A percentile compares a stretch with the other conserved stretches of the same genome.
Evolutionary conservation across 2,888 invertebrate species (phyloP).

Genomic region (Xestia ashworthii): DNA sequence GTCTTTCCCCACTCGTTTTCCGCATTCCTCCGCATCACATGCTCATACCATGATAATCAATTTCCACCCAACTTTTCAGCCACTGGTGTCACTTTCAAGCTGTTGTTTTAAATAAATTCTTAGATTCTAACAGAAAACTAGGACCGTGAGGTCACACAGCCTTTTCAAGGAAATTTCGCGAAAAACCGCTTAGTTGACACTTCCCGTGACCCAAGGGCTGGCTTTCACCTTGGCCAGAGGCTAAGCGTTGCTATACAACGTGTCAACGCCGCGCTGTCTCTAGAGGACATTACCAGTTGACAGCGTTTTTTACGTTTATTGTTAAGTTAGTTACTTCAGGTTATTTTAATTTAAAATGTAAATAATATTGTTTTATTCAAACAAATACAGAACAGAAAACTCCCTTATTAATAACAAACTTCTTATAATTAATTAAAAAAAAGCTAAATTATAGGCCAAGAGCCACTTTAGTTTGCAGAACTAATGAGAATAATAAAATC

Average conservation of each 20-base stretch:
- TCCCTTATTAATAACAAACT: neutral
- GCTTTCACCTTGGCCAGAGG: no score
- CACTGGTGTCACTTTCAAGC: neutral
- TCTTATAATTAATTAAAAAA: neutral
- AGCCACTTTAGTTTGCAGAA: conserved; percentile 8
- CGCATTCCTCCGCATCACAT: neutral
- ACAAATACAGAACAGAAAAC: conserved; percentile 4
- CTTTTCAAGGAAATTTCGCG: no score
- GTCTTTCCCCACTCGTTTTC: neutral
- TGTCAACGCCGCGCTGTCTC: no score
- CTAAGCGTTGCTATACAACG: no score
- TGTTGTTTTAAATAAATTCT: neutral
- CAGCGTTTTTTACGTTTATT: no score
- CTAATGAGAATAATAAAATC: conserved; percentile 27
- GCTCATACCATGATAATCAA: neutral
- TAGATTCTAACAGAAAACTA: conserved; percentile 3
- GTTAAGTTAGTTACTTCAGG: no score
- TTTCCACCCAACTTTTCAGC: neutral
- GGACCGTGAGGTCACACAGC: no score
- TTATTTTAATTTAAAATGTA: no score
- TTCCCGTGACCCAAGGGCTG: no score
- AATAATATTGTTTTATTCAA: no score
- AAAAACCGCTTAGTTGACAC: no score
- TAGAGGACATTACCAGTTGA: no score
- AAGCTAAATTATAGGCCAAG: neutral